phyloP scores from a whole-genome alignment of 2,797 vertebrate genomes.

The Sarcophilus harrisii region DNA sequence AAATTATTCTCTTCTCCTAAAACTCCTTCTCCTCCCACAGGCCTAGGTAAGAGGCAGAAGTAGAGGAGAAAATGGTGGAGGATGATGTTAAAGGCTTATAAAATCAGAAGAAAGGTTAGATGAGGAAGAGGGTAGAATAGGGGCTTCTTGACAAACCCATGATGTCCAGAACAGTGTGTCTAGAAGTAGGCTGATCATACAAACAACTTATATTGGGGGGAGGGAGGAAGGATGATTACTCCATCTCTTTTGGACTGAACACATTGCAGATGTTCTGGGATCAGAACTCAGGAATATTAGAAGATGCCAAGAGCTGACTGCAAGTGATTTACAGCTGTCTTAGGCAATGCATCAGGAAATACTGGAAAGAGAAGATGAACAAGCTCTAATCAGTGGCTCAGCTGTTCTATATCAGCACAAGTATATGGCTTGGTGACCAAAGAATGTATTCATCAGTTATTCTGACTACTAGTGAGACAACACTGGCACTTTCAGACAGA shows the following conservation, averaged over 20 bases:
- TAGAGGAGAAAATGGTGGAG: neutral
- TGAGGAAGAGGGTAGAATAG: neutral
- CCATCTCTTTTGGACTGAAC: neutral
- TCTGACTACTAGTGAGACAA: neutral
- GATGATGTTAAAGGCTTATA: neutral
- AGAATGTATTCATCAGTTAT: neutral
- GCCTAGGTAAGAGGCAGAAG: neutral
- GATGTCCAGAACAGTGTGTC: neutral
- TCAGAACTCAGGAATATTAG: neutral
- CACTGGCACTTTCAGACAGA: neutral
- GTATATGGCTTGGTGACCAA: neutral
- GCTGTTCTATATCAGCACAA: neutral
- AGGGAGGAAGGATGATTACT: neutral
- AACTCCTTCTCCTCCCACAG: neutral
- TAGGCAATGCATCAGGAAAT: neutral
- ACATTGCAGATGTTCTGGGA: neutral
- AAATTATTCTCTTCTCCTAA: neutral
- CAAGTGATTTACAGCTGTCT: neutral
- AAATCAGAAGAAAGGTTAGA: neutral
- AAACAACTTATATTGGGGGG: neutral
- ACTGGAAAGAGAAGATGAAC: neutral
- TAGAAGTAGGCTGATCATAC: neutral
- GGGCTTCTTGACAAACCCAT: neutral
- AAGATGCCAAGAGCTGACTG: neutral
- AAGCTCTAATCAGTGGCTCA: neutral